Base-by-base conservation (phyloP, 1,140 invertebrate genomes). In the Chionoecetes opilio region DNA sequence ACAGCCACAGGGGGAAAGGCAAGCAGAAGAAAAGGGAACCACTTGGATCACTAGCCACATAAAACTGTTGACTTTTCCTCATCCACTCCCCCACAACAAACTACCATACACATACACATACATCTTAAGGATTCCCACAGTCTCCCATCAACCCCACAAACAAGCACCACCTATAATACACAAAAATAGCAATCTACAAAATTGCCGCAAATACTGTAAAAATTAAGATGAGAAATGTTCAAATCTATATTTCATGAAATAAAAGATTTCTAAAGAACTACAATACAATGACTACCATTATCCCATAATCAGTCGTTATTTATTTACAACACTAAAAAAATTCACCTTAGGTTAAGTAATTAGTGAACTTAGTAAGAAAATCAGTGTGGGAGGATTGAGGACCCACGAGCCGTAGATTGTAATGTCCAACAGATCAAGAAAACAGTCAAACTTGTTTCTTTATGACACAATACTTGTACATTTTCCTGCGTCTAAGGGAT, bases 21-120 rank as follows among this genome's bases (percentile, higher is more conserved):
- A 95, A 82, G 85, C 94, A 82, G 35, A 82, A 46, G 31, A 75
- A 95, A 75, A 90, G 38, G 86, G 82, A 14, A 92, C 63, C 63
- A 75, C 8, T 75, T 5, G 26, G 63, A 75, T 75, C 21, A 75
- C 21, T n/a, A 46, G 21, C 9, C 63, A 75, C 26, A 75, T 26
- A n/a, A 75, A 75, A 9, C 11, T 21, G 26, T 2, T n/a, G n/a
- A 75, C 63, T 75, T 75, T 75, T 26, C 63, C 63, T 21, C 63
- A 75, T 75, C 6, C 63, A 75, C 63, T 75, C 21, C 21, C 63
- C 26, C 21, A 75, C 63, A n/a, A 21, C 63, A 75, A 75, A 21
- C 63, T n/a, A 75, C 63, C 63, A 75, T n/a, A 75, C 63, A 75
- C 63, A 75, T n/a, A 75, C 63, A 75, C 63, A 75, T 5, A 75